Percentiles rank a stretch among this genome's conserved stretches.
phyloP scores from a whole-genome alignment of 1,140 invertebrate species.

The Solenopsis fugax region DNA sequence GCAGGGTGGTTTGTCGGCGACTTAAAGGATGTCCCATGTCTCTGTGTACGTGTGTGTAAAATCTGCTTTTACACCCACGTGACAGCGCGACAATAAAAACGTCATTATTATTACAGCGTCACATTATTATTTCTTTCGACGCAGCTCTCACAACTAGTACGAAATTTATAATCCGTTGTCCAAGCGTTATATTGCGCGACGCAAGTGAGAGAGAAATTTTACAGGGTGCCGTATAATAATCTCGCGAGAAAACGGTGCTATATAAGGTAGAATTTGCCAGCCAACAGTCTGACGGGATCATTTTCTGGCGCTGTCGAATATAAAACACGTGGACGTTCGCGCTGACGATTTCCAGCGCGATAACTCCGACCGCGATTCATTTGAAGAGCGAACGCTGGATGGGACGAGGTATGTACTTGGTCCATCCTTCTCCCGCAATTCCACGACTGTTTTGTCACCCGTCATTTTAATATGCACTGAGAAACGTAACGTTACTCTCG shows the following conservation, averaged over 20 bases:
- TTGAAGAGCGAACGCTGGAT: neutral
- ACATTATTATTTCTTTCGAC: neutral
- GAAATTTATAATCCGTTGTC: conserved; percentile 30
- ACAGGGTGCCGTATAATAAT: neutral
- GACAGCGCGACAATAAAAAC: conserved; percentile 5
- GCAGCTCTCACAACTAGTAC: neutral
- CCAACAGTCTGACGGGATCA: neutral
- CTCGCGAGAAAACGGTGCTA: neutral
- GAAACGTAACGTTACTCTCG: conserved; percentile 66
- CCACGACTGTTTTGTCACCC: neutral
- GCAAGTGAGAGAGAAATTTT: neutral
- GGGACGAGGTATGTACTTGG: neutral
- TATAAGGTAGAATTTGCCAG: neutral
- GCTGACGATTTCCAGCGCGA: neutral
- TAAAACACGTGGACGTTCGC: conserved; percentile 20
- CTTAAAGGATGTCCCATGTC: neutral
- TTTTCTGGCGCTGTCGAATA: neutral
- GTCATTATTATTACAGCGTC: conserved; percentile 5
- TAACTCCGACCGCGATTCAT: neutral
- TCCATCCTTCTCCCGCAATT: neutral
- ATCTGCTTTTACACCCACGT: conserved; percentile 8
- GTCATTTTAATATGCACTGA: conserved; percentile 52
- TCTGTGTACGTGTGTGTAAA: neutral
- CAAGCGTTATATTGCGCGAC: neutral
- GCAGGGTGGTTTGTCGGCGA: conserved; percentile 4